Conservation (phyloP, 2,797 vertebrate genomes). For the Valencia hispanica region DNA sequence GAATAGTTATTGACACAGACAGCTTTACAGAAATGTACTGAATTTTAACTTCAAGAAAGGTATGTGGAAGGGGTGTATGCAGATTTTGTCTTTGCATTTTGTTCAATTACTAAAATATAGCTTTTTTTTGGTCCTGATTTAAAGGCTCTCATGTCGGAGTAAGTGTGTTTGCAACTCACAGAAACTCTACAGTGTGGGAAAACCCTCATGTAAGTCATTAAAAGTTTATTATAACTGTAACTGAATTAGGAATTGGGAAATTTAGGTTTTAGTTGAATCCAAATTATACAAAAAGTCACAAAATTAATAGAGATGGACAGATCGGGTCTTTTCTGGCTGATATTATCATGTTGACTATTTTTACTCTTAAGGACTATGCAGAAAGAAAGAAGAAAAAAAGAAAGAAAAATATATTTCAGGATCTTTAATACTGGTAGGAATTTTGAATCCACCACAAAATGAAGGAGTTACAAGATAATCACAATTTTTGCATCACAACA, state of each 20-base stretch:
- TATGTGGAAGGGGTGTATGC: not conserved
- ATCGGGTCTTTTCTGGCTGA: not conserved
- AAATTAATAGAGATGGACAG: not conserved
- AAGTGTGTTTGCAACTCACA: constrained; percentile 73
- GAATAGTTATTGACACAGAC: not conserved
- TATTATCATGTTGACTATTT: not conserved
- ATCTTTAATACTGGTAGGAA: not conserved
- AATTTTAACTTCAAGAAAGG: not conserved
- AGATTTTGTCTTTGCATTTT: not conserved
- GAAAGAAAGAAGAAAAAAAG: not conserved
- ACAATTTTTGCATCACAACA: not conserved
- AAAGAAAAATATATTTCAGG: not conserved
- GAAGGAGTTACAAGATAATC: not conserved
- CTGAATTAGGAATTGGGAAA: not conserved
- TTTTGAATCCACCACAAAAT: not conserved
- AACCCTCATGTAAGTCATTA: constrained; percentile 76
- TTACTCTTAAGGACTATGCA: not conserved
- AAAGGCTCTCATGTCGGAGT: constrained; percentile 67
- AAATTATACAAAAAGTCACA: not conserved
- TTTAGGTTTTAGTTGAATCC: not conserved
- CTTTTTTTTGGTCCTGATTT: not conserved
- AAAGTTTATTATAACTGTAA: not conserved
- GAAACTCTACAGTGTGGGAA: constrained; percentile 79
- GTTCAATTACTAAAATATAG: not conserved
- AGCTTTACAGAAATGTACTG: not conserved